Percentiles rank a stretch among this genome's conserved stretches.
phyloP scores from a whole-genome alignment of 2,888 invertebrate species.

The Frankliniella fusca region DNA sequence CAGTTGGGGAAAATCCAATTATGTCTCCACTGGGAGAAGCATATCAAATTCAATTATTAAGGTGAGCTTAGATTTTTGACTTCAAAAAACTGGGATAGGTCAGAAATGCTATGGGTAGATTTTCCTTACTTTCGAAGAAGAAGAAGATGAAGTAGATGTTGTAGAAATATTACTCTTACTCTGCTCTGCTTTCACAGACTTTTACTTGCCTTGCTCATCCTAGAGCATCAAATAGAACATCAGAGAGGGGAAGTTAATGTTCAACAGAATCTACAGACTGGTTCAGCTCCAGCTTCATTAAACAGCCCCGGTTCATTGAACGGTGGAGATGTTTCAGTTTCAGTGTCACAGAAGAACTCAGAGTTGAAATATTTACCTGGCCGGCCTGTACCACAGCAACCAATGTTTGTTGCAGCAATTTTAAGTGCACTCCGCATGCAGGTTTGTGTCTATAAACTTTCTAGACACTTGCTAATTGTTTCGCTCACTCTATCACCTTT shows the following conservation, averaged over 20 bases:
- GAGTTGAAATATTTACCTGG: conserved; percentile 60
- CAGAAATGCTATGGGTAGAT: conserved; percentile 11
- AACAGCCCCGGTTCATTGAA: background rate
- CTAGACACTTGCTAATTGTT: background rate
- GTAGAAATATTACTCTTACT: background rate
- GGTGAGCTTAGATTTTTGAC: conserved; percentile 44
- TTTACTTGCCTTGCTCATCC: conserved; percentile 65
- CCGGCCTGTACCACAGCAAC: conserved; percentile 69
- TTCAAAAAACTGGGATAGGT: background rate
- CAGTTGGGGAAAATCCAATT: background rate
- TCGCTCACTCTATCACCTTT: background rate
- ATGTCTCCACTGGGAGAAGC: conserved; percentile 49
- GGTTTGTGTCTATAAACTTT: background rate
- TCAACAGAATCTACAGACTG: conserved; percentile 37
- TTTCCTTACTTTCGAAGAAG: conserved; percentile 13
- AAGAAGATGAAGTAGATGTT: too few species aligned
- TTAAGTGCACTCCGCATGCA: conserved; percentile 65
- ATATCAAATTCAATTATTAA: conserved; percentile 62
- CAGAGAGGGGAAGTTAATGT: conserved; percentile 50
- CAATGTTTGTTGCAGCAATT: conserved; percentile 76
- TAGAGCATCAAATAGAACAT: conserved; percentile 66
- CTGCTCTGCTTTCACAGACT: conserved; percentile 48
- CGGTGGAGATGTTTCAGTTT: background rate
- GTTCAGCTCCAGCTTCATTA: conserved; percentile 38
- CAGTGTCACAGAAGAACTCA: background rate